Percentiles rank a stretch among this genome's conserved stretches.
phyloP scores from a whole-genome alignment of 2,888 invertebrate genomes.

The Melipona bicolor region DNA sequence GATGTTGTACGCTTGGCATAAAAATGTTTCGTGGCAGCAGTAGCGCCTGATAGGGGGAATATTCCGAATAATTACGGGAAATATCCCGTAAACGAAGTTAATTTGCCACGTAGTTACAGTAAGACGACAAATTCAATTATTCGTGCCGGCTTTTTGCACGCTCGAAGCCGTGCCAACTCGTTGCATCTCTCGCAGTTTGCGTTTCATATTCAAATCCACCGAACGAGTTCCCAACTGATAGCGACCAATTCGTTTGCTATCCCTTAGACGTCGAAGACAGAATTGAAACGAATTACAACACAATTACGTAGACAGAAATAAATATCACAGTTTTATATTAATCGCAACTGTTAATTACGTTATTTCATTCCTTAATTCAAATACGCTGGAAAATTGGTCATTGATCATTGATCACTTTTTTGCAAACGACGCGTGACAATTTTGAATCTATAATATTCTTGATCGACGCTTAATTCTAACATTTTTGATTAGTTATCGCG shows the following conservation, averaged over 20 bases:
- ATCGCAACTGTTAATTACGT: too few relatives aligned
- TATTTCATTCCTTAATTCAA: too few relatives aligned
- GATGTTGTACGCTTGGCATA: slow-evolving; percentile 19
- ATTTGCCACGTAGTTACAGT: slow-evolving; percentile 61
- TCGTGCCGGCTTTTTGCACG: slow-evolving; percentile 52
- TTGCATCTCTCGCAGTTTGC: slow-evolving; percentile 39
- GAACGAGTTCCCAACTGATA: slow-evolving; percentile 42
- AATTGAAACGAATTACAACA: background rate
- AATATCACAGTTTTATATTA: background rate
- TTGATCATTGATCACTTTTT: too few relatives aligned
- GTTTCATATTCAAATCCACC: slow-evolving; percentile 36
- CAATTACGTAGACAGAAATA: background rate
- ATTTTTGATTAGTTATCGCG: too few relatives aligned
- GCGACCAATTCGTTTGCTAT: slow-evolving; percentile 1
- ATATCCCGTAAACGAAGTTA: slow-evolving; percentile 70
- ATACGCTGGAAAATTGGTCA: too few relatives aligned
- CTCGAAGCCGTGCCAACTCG: slow-evolving; percentile 19
- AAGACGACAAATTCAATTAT: slow-evolving; percentile 70
- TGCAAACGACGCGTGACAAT: too few relatives aligned
- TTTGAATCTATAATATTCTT: too few relatives aligned
- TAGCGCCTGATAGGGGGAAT: slow-evolving; percentile 13
- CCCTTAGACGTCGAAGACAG: too few relatives aligned
- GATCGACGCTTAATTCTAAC: too few relatives aligned
- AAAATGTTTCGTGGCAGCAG: slow-evolving; percentile 64
- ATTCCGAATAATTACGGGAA: too few relatives aligned